Base-by-base conservation (phyloP, 2,888 invertebrate species). In the Rhogogaster chlorosoma region DNA sequence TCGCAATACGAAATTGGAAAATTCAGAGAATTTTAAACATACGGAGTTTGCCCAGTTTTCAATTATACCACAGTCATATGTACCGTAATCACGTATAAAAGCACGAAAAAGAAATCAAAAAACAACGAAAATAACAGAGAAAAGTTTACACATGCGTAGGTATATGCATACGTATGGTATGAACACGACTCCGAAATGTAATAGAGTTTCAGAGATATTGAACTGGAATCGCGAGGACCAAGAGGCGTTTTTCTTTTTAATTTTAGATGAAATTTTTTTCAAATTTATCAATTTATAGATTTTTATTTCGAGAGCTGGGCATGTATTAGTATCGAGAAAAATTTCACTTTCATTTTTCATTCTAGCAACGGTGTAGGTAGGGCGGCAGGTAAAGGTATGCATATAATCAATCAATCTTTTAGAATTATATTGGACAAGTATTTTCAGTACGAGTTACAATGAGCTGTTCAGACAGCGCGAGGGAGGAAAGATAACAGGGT, bases 1-100 rank as follows among this genome's bases (percentile, higher is more conserved):
- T 42, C 26, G 70, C 18, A 32, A 70, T n/a, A 45, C 75, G 75
- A 75, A 75, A 75, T 75, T 6, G 42, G 29, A 45, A 75, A 75
- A 75, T 75, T 29, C 45, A 75, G 22, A 45, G 45, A 45, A 75
- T 75, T 42, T 75, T 7, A 26, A 45, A 0, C 45, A 29, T 18
- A 70, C 32, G 26, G 22, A n/a, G 1, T n/a, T 2, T 2, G 22
- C 3, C 70, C n/a, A 7, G 9, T 38, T 71, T n/a, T n/a, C 26
- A 10, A 61, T 4, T 12, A 26, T 26, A 26, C 12, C 18, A 29
- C 3, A 26, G 10, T 29, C 7, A 67, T 15, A 18, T 26, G 64
- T 12, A 5, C 67, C 15, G 15, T 12, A 10, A 67, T 67, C 32
- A 15, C 18, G 6, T 7, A 7, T 22, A 57, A 22, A 18, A 57